These are phyloP conservation scores for Catocala nupta DNA, from an alignment of 2,888 invertebrate species.

Conservation along the genomic window DNA sequence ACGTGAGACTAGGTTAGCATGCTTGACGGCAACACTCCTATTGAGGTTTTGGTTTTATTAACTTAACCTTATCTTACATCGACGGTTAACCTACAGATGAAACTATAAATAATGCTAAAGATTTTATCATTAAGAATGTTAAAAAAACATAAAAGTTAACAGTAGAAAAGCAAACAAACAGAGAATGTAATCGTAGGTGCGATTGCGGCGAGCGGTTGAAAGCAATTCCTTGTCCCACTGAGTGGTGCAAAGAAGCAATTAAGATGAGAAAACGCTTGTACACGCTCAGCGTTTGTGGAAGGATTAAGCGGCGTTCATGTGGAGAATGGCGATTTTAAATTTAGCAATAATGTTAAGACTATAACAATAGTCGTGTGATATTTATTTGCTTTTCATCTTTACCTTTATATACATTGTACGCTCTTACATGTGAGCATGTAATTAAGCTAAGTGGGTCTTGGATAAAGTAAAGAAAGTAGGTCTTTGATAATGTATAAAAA, in stretches of 20 bases:
- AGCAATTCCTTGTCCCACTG: conserved; percentile 68
- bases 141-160: conserved; percentile 41
- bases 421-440: no score
- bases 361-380: no score
- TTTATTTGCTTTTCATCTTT: no score
- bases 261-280: conserved; percentile 60
- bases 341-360: background rate
- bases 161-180: conserved; percentile 47
- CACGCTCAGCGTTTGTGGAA: conserved; percentile 44
- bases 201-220: conserved; percentile 59
- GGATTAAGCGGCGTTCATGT: conserved; percentile 46
- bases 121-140: conserved; percentile 29
- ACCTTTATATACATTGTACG: no score
- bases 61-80: no score
- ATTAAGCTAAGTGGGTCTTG: no score
- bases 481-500: no score
- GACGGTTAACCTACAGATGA: no score
- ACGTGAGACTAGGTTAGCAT: no score
- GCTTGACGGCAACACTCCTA: no score
- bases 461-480: no score
- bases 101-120: conserved; percentile 1
- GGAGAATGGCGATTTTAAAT: background rate
- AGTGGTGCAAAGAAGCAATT: conserved; percentile 68
- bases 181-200: conserved; percentile 47
- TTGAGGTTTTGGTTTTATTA: no score